Base-by-base conservation (phyloP, 1,140 invertebrate species). In the Drosophila seguyi region DNA sequence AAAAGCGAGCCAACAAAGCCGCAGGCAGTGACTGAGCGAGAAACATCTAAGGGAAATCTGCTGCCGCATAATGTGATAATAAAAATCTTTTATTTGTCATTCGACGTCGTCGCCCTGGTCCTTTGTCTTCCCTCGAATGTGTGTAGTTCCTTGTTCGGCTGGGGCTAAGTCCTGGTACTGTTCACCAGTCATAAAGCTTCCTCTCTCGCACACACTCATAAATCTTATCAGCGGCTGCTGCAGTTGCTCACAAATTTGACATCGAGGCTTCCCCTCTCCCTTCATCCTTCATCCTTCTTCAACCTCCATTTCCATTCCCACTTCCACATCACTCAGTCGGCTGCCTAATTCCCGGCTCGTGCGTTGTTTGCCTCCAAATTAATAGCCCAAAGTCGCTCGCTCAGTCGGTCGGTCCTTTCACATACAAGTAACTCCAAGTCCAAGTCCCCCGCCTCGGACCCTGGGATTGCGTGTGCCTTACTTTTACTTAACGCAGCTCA, bases 51-150 rank as follows among this genome's bases (percentile, higher is more conserved):
- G 62, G 62, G 48, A 87, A 87, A 87, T 87, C 84, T 87, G 83
- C 83, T 88, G 84, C 84, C 79, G 83, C 83, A 87, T 87, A 87
- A 87, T 87, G 84, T 80, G 84, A 87, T 87, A 87, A 87, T 84
- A 87, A 88, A 87, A 87, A 87, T 87, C 84, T 87, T 88, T 87
- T 88, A 87, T 87, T 87, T 88, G 75, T 74, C 79, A 83, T 87
- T 87, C 83, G 61, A 69, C 45, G 55, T 55, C 67, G 71, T 87
- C 83, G 58, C 42, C 31, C 38, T 36, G 22, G 41, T 62, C 50
- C 57, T 66, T 52, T 74, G 50, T 42, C 57, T 44, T 63, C 18
- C 55, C 31, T 41, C 18, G 58, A 58, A 73, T 82, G 57, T 69
- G 36, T 73, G 76, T 77, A 76, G 73, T 75, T 68, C 41, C 65